Percentiles rank a stretch among this genome's conserved stretches.
These are phyloP conservation scores for Cricetomys ansorgei DNA, from an alignment of 2,113 vertebrate genomes.

Conservation along the genomic window DNA sequence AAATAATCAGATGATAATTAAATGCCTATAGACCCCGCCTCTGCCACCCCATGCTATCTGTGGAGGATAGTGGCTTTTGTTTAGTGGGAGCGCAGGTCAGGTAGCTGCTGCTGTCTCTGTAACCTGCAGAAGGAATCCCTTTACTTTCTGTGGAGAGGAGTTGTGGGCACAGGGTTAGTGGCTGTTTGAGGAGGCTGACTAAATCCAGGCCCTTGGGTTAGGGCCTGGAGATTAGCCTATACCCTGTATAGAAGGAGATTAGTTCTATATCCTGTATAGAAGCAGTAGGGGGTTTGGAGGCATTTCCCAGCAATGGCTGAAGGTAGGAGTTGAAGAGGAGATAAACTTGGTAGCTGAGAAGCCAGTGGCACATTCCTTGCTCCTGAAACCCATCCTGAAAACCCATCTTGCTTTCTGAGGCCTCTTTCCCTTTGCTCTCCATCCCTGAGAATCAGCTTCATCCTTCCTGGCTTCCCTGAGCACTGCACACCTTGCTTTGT, in stretches of 20 bases:
- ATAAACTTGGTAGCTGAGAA: background rate
- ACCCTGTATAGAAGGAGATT: background rate
- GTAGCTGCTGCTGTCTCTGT: background rate
- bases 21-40: slow-evolving; percentile 11
- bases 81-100: slow-evolving; percentile 15
- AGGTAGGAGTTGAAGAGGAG: background rate
- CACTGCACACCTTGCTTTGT: background rate
- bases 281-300: background rate
- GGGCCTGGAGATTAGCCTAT: no score
- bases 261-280: background rate
- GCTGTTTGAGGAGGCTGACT: background rate
- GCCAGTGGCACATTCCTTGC: background rate
- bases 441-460: background rate
- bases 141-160: background rate
- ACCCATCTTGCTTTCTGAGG: background rate
- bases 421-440: background rate
- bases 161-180: background rate
- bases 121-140: background rate
- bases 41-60: background rate
- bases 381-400: background rate
- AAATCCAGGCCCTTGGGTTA: background rate
- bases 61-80: background rate
- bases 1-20: slow-evolving; percentile 46
- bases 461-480: background rate
- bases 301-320: background rate